These are phyloP conservation scores for Chelonoidis abingdonii DNA, from an alignment of 2,113 vertebrate genomes.

Conservation along the genomic window DNA sequence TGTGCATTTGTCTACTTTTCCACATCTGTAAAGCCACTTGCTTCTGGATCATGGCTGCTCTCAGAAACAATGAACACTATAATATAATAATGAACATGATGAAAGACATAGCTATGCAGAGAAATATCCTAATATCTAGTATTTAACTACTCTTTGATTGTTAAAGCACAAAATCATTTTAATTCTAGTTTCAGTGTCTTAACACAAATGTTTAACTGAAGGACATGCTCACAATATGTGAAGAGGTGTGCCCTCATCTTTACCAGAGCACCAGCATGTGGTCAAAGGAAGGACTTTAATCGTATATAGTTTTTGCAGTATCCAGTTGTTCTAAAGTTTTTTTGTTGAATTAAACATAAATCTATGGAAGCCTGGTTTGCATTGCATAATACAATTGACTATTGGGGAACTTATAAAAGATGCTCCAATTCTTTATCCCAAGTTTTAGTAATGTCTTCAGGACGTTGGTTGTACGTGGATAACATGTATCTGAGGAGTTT, in stretches of 20 bases:
- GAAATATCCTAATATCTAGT: too few species aligned
- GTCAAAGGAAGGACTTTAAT: background rate
- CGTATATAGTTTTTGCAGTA: rapidly evolving
- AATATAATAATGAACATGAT: too few species aligned
- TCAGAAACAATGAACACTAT: too few species aligned
- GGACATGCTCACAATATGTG: background rate
- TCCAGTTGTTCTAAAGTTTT: background rate
- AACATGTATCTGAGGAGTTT: background rate
- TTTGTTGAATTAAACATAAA: background rate
- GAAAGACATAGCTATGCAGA: too few species aligned
- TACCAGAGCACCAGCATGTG: background rate
- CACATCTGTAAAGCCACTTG: too few species aligned
- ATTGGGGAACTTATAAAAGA: background rate
- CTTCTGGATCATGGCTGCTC: too few species aligned
- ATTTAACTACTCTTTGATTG: too few species aligned
- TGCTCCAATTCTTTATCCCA: background rate
- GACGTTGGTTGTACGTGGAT: background rate
- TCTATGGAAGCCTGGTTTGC: background rate
- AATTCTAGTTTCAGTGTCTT: background rate
- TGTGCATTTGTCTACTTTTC: too few species aligned
- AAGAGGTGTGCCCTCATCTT: rapidly evolving
- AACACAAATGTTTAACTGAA: background rate
- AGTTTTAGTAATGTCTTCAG: background rate
- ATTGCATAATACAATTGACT: rapidly evolving
- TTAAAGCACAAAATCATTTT: too few species aligned